Base-by-base conservation (phyloP, 2,888 invertebrate genomes). In the Drosophila ezoana region DNA sequence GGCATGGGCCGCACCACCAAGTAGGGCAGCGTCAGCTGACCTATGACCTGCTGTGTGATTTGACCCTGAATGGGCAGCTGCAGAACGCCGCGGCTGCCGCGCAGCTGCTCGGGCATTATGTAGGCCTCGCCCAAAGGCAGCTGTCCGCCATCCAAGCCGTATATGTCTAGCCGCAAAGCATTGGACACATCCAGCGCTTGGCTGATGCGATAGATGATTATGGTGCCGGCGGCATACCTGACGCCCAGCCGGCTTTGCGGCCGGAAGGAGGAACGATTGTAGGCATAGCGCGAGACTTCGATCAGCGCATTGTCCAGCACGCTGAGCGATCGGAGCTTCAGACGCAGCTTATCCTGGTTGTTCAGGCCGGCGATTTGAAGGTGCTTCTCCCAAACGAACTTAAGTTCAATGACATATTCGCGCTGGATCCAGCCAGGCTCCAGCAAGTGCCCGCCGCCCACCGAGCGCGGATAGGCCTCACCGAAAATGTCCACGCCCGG, bases 351-450 rank as follows among this genome's bases (percentile, higher is more conserved):
- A 33, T 44, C 72, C 10, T 40, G 64, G 0, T 11, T 20, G 0
- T 20, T 1, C 3, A 60, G 9, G 2, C 73, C 95, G 94, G 67
- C 20, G 94, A 95, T 93, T 60, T 94, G 94, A 57, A 97, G 93
- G 6, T 97, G 96, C 89, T 95, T 95, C 81, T 95, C 95, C 89
- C 95, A 94, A 2, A 88, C 58, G 81, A 97, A 94, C 91, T 97
- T 96, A 71, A 98, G 94, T 90, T 98, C 97, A 45, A 98, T 93
- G 52, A 96, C 93, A 16, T 89, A 87, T 90, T 97, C 96, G 18
- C 95, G 96, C 28, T 87, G 81, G 41, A 98, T 93, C 97, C 98
- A 98, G 4, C 97, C 98, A 74, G 94, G 93, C 83, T 95, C 95
- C 11, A 96, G 91, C 71, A 79, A 74, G 11, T 76, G 56, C 0